Evolutionary conservation across 92 coral and sea anemone genomes (phyloP).

Genomic region (Galaxea fascicularis): DNA sequence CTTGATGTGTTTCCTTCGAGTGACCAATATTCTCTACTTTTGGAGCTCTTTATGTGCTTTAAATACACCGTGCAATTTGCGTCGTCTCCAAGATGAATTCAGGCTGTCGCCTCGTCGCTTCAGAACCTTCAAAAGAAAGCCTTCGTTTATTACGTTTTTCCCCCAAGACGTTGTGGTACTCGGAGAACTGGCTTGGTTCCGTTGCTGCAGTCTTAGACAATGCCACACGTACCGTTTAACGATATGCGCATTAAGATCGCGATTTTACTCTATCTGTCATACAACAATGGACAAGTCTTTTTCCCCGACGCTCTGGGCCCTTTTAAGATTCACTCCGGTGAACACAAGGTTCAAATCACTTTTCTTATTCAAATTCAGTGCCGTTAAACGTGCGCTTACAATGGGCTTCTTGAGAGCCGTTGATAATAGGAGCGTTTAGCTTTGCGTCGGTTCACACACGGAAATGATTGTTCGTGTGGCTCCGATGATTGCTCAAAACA

Average conservation of each 20-base stretch:
- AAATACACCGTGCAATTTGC: constrained; percentile 15
- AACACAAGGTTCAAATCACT: constrained; percentile 31
- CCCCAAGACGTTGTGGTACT: constrained; percentile 10
- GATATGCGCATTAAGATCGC: constrained; percentile 39
- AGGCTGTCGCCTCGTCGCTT: background rate
- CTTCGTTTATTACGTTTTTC: background rate
- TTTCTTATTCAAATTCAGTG: constrained; percentile 50
- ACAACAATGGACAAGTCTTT: constrained; percentile 23
- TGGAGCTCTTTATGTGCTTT: background rate
- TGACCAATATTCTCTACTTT: constrained; percentile 33
- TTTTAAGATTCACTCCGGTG: constrained; percentile 31
- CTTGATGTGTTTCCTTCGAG: background rate
- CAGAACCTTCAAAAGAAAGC: background rate
- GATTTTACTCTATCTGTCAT: constrained; percentile 30
- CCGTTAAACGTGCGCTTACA: constrained; percentile 42
- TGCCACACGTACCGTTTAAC: constrained; percentile 18
- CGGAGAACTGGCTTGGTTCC: background rate
- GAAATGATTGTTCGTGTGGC: constrained; percentile 1
- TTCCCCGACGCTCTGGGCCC: constrained; percentile 26
- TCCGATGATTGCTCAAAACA: background rate
- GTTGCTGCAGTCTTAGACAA: constrained; percentile 40
- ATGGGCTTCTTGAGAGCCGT: constrained; percentile 27
- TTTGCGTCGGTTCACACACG: constrained; percentile 30
- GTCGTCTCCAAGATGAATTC: background rate
- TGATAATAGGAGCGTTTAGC: constrained; percentile 18